These are phyloP conservation scores for Catalaphyllia jardinei DNA, from an alignment of 64 coral and sea anemone species.

Conservation along the genomic window DNA sequence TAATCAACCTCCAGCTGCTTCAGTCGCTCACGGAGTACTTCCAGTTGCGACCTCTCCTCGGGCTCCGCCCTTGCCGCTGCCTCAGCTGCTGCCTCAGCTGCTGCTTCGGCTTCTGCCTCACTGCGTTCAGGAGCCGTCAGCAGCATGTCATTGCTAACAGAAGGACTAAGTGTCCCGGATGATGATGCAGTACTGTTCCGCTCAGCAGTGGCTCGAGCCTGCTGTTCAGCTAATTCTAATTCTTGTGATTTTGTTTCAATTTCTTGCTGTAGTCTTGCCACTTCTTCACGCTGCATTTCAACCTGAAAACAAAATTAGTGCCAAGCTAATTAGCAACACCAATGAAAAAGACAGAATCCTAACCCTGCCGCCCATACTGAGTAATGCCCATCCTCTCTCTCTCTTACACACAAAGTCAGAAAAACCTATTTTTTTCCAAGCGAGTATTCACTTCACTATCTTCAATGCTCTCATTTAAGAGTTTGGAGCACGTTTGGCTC, in stretches of 20 bases:
- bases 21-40: constrained; percentile 75
- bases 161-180: constrained; percentile 35
- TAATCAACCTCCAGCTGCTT: constrained; percentile 86
- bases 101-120: constrained; percentile 10
- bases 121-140: neutral
- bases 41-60: constrained; percentile 75
- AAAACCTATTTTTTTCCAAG: no score
- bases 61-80: constrained; percentile 28
- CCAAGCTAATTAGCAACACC: no score
- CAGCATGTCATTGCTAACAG: constrained; percentile 29
- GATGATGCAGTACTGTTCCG: constrained; percentile 35
- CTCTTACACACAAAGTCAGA: no score
- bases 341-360: no score
- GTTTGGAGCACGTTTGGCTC: no score
- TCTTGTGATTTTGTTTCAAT: constrained; percentile 87
- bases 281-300: constrained; percentile 88
- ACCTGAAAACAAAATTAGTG: constrained; percentile 2
- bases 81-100: constrained; percentile 31
- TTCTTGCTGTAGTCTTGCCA: constrained; percentile 88
- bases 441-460: no score
- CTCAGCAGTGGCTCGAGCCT: constrained; percentile 50
- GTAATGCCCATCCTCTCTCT: neutral
- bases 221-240: constrained; percentile 75
- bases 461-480: no score
- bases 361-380: neutral